Evolutionary conservation across 1,140 invertebrate species (phyloP), one percentile per base, ranked within the genome.

Genomic region (Episyrphus balteatus): DNA sequence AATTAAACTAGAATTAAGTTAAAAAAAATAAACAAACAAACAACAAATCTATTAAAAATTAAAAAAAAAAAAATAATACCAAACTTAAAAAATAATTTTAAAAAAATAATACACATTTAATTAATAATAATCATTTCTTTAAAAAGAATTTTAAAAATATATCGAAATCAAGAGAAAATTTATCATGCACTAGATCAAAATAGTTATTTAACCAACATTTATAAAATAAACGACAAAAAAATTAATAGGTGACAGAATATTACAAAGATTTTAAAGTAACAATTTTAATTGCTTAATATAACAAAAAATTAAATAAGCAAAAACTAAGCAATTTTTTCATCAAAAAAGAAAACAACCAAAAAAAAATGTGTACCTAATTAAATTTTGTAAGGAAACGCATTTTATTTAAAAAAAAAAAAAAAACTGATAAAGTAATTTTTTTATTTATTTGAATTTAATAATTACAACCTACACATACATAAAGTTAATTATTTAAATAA

Each of bases 21-120:
- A 53, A 50, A 49, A 42, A 46, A 38, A 44, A 49, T 11, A 43
- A 40, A 31, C 19, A 39, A 33, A 19, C 21, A 30, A 44, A 44
- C 43, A 39, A 32, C 34, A 19, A 10, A 42, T 21, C 8, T 40
- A 11, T 40, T 40, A 46, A 38, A 17, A 46, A 36, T 30, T 32
- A 33, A n/a, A 18, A 47, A 39, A 44, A 12, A 5, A 47, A 18
- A 47, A n/a, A 21, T 39, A 37, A 47, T 37, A 47, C 34, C 26
- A 11, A 14, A 36, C 15, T 5, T 47, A 21, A 37, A 15, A 45
- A 45, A 36, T 13, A 15, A 14, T 33, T 33, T 38, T 37, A 18
- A 12, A n/a, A 14, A 14, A 38, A 5, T 38, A n/a, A 38, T 5
- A 38, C 36, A 38, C 17, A 17, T 17, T 38, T 14, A n/a, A 5